Conservation (phyloP, 2,113 vertebrate species). For the Mus spicilegus region DNA sequence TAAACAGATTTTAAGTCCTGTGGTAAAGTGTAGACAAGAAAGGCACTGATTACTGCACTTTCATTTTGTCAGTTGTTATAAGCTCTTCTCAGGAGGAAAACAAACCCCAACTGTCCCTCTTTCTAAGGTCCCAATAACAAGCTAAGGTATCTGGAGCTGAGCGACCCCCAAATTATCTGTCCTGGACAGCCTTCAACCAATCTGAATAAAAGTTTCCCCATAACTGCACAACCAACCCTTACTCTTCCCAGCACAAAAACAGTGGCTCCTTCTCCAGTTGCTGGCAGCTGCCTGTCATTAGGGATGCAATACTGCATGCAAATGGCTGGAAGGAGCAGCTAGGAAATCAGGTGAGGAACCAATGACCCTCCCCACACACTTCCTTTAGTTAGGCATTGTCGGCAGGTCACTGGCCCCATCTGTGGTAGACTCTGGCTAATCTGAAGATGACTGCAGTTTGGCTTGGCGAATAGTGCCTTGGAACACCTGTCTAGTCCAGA, state of each 20-base stretch:
- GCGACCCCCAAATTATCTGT: no score
- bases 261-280: no score
- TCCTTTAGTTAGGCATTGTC: neutral
- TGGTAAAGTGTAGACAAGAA: neutral
- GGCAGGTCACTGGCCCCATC: no score
- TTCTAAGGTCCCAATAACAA: neutral
- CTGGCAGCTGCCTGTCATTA: no score
- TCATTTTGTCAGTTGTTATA: neutral
- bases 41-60: neutral
- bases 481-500: neutral
- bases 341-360: neutral
- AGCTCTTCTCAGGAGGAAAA: neutral
- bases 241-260: neutral
- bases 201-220: neutral
- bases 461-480: neutral
- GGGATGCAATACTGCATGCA: neutral
- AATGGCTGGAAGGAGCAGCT: neutral
- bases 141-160: neutral
- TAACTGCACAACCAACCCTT: accelerated
- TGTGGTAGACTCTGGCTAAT: neutral
- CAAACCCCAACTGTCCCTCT: neutral
- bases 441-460: neutral
- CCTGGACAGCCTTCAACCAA: neutral
- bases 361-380: no score
- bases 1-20: neutral